A percentile compares a stretch with the other conserved stretches of the same genome.
Conservation (phyloP, 2,797 vertebrate species). For the Sebastes paucispinis region DNA sequence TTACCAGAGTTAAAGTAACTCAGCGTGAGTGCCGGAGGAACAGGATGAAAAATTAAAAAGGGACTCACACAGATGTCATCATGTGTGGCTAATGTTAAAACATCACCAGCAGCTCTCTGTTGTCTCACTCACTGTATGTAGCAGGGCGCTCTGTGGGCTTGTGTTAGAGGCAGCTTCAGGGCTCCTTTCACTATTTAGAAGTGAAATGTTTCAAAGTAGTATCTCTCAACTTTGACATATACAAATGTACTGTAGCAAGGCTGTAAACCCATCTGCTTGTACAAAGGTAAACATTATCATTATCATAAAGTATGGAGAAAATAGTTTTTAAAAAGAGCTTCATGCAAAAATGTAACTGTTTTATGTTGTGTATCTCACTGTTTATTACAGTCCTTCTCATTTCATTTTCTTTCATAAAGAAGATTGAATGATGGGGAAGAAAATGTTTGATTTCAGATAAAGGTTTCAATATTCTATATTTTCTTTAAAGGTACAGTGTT, state of each 20-base stretch:
- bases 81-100: constrained; percentile 19
- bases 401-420: background rate
- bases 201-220: background rate
- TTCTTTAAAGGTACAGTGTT: too few species aligned
- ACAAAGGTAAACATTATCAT: too few species aligned
- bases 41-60: constrained; percentile 36
- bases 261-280: too few species aligned
- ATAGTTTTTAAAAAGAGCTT: background rate
- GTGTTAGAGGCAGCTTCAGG: background rate
- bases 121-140: background rate
- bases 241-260: too few species aligned
- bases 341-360: background rate
- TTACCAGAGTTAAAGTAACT: background rate
- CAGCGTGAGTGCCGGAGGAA: background rate
- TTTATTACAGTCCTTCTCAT: background rate
- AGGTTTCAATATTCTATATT: background rate
- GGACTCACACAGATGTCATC: constrained; percentile 16
- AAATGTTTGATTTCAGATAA: background rate
- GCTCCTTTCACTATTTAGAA: background rate
- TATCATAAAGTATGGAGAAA: too few species aligned
- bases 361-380: background rate
- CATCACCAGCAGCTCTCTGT: background rate
- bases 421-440: background rate
- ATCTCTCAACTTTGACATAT: background rate
- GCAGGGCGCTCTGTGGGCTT: background rate